These are phyloP conservation scores for Aldrovandia affinis DNA, from an alignment of 2,797 vertebrate species.

Conservation along the genomic window DNA sequence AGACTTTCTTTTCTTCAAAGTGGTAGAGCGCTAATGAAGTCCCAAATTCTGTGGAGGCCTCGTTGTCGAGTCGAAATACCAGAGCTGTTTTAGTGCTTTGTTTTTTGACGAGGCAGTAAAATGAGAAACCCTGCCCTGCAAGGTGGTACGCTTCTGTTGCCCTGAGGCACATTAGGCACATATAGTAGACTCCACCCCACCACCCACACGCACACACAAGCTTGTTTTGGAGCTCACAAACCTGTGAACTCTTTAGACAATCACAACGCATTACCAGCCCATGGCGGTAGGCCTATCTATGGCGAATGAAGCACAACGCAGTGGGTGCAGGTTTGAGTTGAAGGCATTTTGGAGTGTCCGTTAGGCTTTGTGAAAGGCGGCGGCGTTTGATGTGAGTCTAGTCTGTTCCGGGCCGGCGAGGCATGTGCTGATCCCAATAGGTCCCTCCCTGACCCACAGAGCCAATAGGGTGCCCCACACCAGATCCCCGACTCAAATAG, in stretches of 20 bases:
- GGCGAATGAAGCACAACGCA: not conserved
- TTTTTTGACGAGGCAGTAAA: slow-evolving; percentile 20
- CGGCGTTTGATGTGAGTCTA: not conserved
- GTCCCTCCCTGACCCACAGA: not conserved
- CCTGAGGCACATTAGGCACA: not conserved
- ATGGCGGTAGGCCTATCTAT: not conserved
- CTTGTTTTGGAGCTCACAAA: not conserved
- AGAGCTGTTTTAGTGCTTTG: not conserved
- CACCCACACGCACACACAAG: too few relatives aligned
- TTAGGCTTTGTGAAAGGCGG: not conserved
- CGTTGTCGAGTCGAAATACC: not conserved
- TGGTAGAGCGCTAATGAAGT: not conserved
- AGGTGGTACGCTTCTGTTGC: slow-evolving; percentile 14
- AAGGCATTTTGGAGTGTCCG: not conserved
- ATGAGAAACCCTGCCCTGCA: slow-evolving; percentile 13
- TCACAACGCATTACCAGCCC: not conserved
- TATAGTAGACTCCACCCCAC: not conserved
- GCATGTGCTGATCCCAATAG: not conserved
- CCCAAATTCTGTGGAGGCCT: not conserved
- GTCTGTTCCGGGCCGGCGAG: not conserved
- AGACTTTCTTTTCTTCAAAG: slow-evolving; percentile 1
- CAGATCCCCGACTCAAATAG: not conserved
- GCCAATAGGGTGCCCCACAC: not conserved
- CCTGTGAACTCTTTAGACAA: not conserved
- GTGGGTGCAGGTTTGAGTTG: not conserved